Evolutionary conservation across 2,113 vertebrate species (phyloP).

Genomic region (Gopherus flavomarginatus): DNA sequence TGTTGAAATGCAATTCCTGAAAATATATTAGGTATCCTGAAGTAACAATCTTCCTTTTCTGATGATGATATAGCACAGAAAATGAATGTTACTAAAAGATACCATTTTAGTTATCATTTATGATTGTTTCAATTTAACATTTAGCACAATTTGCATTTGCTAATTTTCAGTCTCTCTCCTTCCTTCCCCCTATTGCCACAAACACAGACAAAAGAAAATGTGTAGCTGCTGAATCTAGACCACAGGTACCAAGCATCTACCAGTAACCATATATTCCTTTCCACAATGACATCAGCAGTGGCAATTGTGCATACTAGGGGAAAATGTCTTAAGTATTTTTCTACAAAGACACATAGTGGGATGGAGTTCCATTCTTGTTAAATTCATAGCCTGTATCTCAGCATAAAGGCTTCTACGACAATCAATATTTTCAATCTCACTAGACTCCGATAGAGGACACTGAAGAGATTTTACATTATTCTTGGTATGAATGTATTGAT

Average conservation of each 20-base stretch:
- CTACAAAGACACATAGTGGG: background rate
- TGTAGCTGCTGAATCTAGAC: background rate
- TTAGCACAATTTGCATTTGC: background rate
- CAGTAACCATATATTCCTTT: background rate
- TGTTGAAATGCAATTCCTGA: background rate
- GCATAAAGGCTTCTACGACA: slow-evolving; percentile 10
- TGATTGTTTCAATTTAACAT: background rate
- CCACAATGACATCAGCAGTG: background rate
- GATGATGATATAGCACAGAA: background rate
- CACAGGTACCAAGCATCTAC: background rate
- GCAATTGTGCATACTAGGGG: background rate
- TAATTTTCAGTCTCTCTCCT: background rate
- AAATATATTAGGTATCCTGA: background rate
- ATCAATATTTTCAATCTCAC: slow-evolving; percentile 46
- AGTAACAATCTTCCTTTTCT: background rate
- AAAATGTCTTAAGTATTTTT: background rate
- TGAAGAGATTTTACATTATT: slow-evolving; percentile 46
- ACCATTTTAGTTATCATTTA: background rate
- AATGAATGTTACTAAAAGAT: background rate
- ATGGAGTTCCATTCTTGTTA: slow-evolving; percentile 6
- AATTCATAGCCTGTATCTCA: background rate
- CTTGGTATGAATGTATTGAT: slow-evolving; percentile 52
- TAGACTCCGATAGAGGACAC: background rate
- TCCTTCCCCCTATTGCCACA: background rate
- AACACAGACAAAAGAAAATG: background rate